Percentiles rank a stretch among this genome's conserved stretches.
Evolutionary conservation across 2,888 invertebrate species (phyloP).

Genomic region (Brachynemurus nebulosus): DNA sequence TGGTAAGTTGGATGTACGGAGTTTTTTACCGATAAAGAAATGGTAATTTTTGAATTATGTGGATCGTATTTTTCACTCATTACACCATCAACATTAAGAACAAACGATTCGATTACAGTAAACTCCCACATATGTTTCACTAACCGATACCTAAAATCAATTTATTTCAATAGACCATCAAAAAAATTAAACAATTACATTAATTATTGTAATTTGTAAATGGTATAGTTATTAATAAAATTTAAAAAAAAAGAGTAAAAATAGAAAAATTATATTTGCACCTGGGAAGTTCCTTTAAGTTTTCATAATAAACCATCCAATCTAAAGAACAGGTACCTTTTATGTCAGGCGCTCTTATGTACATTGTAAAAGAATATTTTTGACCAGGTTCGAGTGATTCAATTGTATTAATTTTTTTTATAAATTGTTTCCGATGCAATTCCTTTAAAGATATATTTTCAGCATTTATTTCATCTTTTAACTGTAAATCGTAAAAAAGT

Average conservation of each 20-base stretch:
- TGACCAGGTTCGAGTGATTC: constrained; percentile 33
- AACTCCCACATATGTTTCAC: constrained; percentile 6
- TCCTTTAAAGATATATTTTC: constrained; percentile 19
- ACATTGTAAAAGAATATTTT: constrained; percentile 40
- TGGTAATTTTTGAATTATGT: no score
- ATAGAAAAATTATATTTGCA: no score
- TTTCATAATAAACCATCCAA: constrained; percentile 61
- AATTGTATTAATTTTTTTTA: constrained; percentile 30
- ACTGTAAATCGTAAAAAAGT: constrained; percentile 24
- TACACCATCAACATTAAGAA: no score
- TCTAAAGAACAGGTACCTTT: constrained; percentile 49
- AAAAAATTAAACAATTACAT: no score
- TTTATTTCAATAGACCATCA: no score
- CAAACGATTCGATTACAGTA: no score
- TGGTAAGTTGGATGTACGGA: no score
- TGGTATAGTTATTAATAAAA: no score
- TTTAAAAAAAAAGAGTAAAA: no score
- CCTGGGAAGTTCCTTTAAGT: constrained; percentile 25
- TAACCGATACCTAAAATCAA: constrained; percentile 19
- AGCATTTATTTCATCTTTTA: constrained; percentile 4
- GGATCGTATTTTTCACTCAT: no score
- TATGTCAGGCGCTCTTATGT: constrained; percentile 53
- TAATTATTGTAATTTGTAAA: no score
- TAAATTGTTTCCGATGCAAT: constrained; percentile 30
- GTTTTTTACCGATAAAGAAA: no score